phyloP scores from a whole-genome alignment of 2,113 vertebrate genomes.

The Aegithalos caudatus region DNA sequence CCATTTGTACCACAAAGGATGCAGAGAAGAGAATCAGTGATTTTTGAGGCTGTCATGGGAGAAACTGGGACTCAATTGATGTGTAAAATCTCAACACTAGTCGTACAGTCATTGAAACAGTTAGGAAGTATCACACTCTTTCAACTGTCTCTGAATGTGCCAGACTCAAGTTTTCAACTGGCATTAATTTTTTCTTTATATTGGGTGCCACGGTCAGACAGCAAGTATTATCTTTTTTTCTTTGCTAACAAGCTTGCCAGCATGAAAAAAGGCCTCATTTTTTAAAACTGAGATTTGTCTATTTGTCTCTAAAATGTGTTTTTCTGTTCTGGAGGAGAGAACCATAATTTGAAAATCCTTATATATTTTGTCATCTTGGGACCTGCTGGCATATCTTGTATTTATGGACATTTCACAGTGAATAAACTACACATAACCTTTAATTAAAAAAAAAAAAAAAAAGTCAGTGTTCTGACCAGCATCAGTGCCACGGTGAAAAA shows the following conservation, averaged over 20 bases:
- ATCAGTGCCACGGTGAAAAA: not conserved
- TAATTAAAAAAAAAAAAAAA: not conserved
- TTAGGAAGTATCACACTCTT: not conserved
- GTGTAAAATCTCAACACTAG: not conserved
- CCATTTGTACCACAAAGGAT: not conserved
- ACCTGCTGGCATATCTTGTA: not conserved
- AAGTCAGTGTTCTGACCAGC: not conserved
- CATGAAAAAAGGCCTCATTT: not conserved
- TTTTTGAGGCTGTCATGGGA: not conserved
- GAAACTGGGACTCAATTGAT: not conserved
- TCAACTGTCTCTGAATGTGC: not conserved
- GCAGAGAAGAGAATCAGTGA: not conserved
- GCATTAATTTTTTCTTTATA: not conserved
- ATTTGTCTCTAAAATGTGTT: constrained; percentile 32
- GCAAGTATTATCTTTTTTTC: not conserved
- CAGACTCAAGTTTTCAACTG: not conserved
- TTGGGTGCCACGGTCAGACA: not conserved
- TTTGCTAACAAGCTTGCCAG: not conserved
- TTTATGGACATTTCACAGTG: not conserved
- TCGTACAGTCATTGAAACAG: not conserved
- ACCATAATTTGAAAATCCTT: not conserved
- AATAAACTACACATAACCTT: not conserved
- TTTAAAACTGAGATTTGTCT: not conserved
- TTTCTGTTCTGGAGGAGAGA: constrained; percentile 4
- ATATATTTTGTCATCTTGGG: not conserved